Percentiles rank a stretch among this genome's conserved stretches.
Conservation (phyloP, 2,113 vertebrate species). For the Ovibos moschatus region DNA sequence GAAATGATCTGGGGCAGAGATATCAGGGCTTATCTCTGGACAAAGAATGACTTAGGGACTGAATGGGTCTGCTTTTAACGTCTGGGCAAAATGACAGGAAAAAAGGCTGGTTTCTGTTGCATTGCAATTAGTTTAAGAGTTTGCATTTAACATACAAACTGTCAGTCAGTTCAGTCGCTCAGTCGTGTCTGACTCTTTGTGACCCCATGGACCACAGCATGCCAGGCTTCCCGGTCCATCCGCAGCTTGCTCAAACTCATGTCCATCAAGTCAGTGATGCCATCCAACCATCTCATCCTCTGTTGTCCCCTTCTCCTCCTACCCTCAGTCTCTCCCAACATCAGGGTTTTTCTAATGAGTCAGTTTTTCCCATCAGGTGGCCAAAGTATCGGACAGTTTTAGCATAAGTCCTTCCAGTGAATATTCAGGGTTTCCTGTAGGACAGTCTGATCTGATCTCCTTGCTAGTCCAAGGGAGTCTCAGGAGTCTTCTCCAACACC, state of each 20-base stretch:
- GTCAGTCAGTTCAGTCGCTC: background rate
- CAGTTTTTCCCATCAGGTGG: background rate
- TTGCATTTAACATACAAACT: background rate
- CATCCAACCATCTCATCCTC: background rate
- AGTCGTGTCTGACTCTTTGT: background rate
- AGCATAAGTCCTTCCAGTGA: background rate
- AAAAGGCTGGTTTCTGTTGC: background rate
- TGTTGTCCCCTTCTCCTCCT: background rate
- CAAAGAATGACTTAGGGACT: background rate
- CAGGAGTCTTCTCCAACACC: background rate
- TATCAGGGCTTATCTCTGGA: background rate
- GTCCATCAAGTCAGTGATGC: background rate
- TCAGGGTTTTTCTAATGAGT: background rate
- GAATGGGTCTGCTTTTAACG: background rate
- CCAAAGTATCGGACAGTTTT: background rate
- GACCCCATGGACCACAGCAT: background rate
- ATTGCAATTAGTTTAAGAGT: background rate
- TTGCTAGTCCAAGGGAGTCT: background rate
- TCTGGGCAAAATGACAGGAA: background rate
- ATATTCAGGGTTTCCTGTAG: background rate
- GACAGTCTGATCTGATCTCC: background rate
- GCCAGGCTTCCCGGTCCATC: background rate
- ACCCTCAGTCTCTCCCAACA: background rate
- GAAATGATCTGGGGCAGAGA: background rate
- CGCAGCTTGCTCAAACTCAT: fast-evolving